phyloP scores from a whole-genome alignment of 1,140 invertebrate species.

The Bombus sibiricus region DNA sequence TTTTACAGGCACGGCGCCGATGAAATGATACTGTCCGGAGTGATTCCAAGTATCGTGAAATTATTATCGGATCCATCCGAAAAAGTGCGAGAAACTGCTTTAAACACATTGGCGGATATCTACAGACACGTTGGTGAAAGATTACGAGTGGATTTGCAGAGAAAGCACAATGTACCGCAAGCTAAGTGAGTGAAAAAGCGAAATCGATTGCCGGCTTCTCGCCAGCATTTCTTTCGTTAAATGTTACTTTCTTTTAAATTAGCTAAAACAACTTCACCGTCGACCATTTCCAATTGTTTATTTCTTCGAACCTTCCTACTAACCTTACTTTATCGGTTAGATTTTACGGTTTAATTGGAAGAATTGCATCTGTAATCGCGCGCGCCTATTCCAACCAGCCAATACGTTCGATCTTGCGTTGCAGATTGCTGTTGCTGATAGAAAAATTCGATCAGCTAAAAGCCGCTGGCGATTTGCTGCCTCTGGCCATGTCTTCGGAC shows the following conservation, averaged over 20 bases:
- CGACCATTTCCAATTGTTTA: neutral
- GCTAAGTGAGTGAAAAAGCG: constrained; percentile 86
- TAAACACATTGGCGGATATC: constrained; percentile 93
- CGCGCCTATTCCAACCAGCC: neutral
- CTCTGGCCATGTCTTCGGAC: constrained; percentile 85
- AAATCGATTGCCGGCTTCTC: constrained; percentile 51
- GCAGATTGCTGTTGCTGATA: constrained; percentile 86
- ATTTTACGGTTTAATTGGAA: neutral
- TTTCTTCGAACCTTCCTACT: accelerated
- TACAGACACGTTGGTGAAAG: constrained; percentile 97
- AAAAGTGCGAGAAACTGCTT: constrained; percentile 93
- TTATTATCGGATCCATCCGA: constrained; percentile 94
- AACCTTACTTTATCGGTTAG: no score
- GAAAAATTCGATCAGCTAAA: constrained; percentile 94
- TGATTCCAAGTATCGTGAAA: constrained; percentile 92
- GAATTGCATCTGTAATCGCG: neutral
- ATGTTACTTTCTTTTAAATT: neutral
- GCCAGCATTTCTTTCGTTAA: constrained; percentile 1
- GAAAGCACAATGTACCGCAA: constrained; percentile 91
- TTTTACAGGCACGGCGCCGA: constrained; percentile 90
- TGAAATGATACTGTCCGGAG: constrained; percentile 90
- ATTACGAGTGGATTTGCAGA: constrained; percentile 91
- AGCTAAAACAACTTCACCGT: neutral
- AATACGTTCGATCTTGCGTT: constrained; percentile 28
- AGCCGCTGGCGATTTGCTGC: constrained; percentile 90